Evolutionary conservation across 2,888 invertebrate species (phyloP).

Genomic region (Cerceris rybyensis): DNA sequence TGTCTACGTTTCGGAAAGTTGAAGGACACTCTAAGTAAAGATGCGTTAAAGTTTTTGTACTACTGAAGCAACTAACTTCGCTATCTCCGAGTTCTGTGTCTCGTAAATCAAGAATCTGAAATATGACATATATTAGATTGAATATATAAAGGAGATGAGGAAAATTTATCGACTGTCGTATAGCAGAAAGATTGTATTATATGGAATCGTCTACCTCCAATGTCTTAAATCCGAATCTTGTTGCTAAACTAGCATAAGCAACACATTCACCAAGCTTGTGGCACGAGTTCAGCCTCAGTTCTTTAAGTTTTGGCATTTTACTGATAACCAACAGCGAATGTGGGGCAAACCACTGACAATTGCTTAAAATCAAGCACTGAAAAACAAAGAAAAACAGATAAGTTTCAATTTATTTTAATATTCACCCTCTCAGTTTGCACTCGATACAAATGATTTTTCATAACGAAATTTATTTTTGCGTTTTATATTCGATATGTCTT

Average conservation of each 20-base stretch:
- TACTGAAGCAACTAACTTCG: slow-evolving; percentile 85
- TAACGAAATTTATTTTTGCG: background rate
- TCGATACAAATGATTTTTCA: too few species aligned
- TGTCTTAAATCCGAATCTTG: slow-evolving; percentile 87
- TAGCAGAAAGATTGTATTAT: background rate
- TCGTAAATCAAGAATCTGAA: slow-evolving; percentile 83
- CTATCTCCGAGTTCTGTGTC: slow-evolving; percentile 84
- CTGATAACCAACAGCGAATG: slow-evolving; percentile 89
- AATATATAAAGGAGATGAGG: background rate
- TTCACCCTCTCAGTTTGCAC: background rate
- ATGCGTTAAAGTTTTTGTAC: slow-evolving; percentile 82
- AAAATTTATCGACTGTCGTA: slow-evolving; percentile 2
- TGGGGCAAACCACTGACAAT: slow-evolving; percentile 89
- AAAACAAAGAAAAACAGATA: slow-evolving; percentile 20
- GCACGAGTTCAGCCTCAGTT: slow-evolving; percentile 87
- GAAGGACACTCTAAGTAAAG: slow-evolving; percentile 83
- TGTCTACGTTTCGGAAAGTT: slow-evolving; percentile 52
- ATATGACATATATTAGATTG: slow-evolving; percentile 54
- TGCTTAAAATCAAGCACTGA: slow-evolving; percentile 88
- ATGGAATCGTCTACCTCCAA: slow-evolving; percentile 82
- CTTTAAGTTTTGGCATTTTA: slow-evolving; percentile 86
- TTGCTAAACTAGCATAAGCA: slow-evolving; percentile 89
- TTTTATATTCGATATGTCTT: background rate
- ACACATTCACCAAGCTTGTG: slow-evolving; percentile 87
- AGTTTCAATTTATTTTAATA: background rate